Evolutionary conservation across 1,140 invertebrate species (phyloP).

Genomic region (Euwallacea fornicatus): DNA sequence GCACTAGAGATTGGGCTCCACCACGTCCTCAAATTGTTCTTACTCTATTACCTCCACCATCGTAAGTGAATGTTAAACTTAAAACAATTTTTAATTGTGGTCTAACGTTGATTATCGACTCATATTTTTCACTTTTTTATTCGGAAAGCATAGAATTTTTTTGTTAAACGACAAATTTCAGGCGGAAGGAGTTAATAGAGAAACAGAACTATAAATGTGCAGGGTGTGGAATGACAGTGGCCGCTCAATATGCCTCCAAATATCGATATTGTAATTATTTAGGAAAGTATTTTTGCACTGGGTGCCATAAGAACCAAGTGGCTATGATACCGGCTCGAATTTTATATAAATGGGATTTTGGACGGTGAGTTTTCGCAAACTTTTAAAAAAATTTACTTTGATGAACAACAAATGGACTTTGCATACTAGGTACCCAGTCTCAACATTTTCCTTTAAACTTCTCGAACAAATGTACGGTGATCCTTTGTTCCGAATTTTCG

Average conservation of each 20-base stretch:
- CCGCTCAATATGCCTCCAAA: conserved; percentile 68
- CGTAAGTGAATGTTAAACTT: conserved; percentile 58
- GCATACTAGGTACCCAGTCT: conserved; percentile 70
- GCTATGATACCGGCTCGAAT: conserved; percentile 78
- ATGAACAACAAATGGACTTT: conserved; percentile 18
- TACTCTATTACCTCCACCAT: conserved; percentile 69
- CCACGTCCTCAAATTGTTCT: conserved; percentile 84
- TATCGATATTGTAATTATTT: conserved; percentile 85
- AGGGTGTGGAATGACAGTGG: conserved; percentile 82
- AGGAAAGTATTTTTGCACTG: conserved; percentile 86
- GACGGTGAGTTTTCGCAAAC: conserved; percentile 54
- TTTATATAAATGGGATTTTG: conserved; percentile 74
- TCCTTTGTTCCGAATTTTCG: conserved; percentile 76
- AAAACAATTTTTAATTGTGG: neutral
- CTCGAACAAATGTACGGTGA: conserved; percentile 77
- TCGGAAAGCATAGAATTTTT: no score
- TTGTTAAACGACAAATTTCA: conserved; percentile 52
- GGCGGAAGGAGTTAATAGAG: conserved; percentile 65
- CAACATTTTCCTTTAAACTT: conserved; percentile 77
- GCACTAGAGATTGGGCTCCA: conserved; percentile 82
- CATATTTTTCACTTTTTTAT: no score
- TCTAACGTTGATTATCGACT: no score
- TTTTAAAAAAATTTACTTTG: neutral
- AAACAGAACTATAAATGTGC: conserved; percentile 83
- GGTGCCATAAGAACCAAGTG: conserved; percentile 79